Evolutionary conservation across 2,888 invertebrate genomes (phyloP).

Genomic region (Dioctria linearis): DNA sequence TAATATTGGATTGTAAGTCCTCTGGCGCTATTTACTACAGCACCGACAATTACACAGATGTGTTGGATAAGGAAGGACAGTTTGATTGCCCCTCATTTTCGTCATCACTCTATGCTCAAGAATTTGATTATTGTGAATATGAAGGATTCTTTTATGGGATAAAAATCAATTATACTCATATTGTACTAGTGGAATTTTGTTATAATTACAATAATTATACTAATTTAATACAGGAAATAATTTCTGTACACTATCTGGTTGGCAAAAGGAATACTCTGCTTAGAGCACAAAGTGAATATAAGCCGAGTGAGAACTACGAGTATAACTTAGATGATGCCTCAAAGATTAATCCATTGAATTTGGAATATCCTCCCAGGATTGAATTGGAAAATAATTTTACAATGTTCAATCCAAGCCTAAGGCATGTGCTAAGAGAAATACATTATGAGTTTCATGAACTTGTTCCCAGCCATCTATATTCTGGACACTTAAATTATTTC

Average conservation of each 20-base stretch:
- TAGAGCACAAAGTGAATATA: not conserved
- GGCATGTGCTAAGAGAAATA: not conserved
- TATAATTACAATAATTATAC: constrained; percentile 22
- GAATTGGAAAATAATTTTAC: not conserved
- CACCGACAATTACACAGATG: not conserved
- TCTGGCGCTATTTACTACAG: not conserved
- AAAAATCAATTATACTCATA: not conserved
- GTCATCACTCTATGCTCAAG: not conserved
- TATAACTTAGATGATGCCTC: not conserved
- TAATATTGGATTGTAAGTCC: not conserved
- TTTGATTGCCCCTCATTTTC: not conserved
- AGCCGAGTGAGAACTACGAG: not conserved
- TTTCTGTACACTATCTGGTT: not conserved
- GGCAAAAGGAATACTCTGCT: not conserved
- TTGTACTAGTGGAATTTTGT: constrained; percentile 7
- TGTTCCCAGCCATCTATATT: not conserved
- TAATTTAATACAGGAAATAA: too few relatives aligned
- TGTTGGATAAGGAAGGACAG: not conserved
- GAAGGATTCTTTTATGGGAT: not conserved
- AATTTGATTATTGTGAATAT: constrained; percentile 17
- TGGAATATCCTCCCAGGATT: not conserved
- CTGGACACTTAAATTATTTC: not conserved
- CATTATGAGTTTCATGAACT: not conserved
- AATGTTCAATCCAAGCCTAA: not conserved
- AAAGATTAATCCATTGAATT: not conserved